Percentiles rank a stretch among this genome's conserved stretches.
phyloP scores from a whole-genome alignment of 2,797 vertebrate genomes.

The Spea hammondii region DNA sequence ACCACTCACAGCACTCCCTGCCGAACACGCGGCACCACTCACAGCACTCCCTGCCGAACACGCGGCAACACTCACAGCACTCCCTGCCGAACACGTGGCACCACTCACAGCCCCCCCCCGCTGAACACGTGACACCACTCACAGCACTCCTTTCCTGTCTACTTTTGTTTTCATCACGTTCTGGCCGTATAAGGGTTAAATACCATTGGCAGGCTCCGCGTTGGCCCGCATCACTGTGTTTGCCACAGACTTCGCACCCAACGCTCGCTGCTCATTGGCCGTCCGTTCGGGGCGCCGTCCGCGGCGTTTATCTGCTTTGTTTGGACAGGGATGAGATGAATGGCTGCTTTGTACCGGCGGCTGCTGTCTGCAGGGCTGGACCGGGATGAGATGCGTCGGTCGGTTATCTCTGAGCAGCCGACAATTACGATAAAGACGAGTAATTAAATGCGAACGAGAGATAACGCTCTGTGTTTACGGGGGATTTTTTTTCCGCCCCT shows the following conservation, averaged over 20 bases:
- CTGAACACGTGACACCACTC: too few relatives aligned
- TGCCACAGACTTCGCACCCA: not conserved
- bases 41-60: too few relatives aligned
- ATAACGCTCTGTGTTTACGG: slow-evolving; percentile 4
- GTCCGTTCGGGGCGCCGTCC: not conserved
- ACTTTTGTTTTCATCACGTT: too few relatives aligned
- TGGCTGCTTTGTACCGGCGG: not conserved
- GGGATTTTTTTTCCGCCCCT: too few relatives aligned
- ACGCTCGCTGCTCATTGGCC: slow-evolving; percentile 8
- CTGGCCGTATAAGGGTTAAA: too few relatives aligned
- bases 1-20: too few relatives aligned
- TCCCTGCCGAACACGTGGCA: too few relatives aligned
- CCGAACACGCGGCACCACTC: too few relatives aligned
- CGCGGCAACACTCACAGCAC: too few relatives aligned
- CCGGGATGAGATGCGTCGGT: not conserved
- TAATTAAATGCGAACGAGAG: slow-evolving; percentile 39
- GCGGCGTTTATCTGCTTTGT: slow-evolving; percentile 27
- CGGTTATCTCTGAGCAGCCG: not conserved
- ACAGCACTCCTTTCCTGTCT: too few relatives aligned
- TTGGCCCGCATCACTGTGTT: not conserved
- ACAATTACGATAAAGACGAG: slow-evolving; percentile 28
- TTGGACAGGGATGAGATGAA: slow-evolving; percentile 28
- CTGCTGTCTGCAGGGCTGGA: not conserved
- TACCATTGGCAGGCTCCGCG: too few relatives aligned
- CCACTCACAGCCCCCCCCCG: too few relatives aligned